A percentile compares a stretch with the other conserved stretches of the same genome.
Conservation (phyloP, 2,888 invertebrate species). For the Sinohyriopsis cumingii region DNA sequence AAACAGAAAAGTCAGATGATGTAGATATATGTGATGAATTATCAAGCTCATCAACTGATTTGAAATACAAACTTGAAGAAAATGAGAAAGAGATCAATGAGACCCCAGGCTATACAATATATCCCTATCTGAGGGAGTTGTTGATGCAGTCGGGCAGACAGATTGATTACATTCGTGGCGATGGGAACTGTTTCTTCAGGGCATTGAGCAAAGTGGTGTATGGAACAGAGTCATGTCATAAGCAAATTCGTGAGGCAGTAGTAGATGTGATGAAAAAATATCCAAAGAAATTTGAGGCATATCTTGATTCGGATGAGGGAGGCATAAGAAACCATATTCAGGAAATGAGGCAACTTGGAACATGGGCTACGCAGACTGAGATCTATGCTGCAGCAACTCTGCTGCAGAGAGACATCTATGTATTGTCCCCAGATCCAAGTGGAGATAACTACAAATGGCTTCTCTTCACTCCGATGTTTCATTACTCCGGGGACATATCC, state of each 20-base stretch:
- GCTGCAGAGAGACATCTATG: slow-evolving; percentile 54
- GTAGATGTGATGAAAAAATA: slow-evolving; percentile 53
- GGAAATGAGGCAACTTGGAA: slow-evolving; percentile 46
- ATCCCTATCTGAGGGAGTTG: slow-evolving; percentile 38
- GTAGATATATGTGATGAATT: too few relatives aligned
- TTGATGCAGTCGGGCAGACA: slow-evolving; percentile 42
- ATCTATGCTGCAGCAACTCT: slow-evolving; percentile 62
- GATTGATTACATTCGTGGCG: slow-evolving; percentile 58
- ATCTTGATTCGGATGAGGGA: slow-evolving; percentile 45
- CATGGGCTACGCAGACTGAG: slow-evolving; percentile 62
- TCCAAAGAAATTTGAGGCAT: slow-evolving; percentile 54
- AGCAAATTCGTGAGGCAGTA: slow-evolving; percentile 53
- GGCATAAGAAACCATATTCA: slow-evolving; percentile 44
- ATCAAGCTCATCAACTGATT: too few relatives aligned
- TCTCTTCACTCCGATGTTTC: slow-evolving; percentile 51
- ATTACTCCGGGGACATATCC: slow-evolving; percentile 17
- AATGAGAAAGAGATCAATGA: slow-evolving; percentile 31
- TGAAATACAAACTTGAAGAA: slow-evolving; percentile 1
- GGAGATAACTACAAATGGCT: slow-evolving; percentile 56
- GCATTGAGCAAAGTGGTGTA: slow-evolving; percentile 61
- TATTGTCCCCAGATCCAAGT: slow-evolving; percentile 55
- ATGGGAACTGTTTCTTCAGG: slow-evolving; percentile 64
- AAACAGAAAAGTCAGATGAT: too few relatives aligned
- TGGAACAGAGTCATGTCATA: slow-evolving; percentile 54
- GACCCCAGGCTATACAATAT: slow-evolving; percentile 45